A percentile compares a stretch with the other conserved stretches of the same genome.
These are phyloP conservation scores for Luffia ferchaultella DNA, from an alignment of 2,888 invertebrate genomes.

Conservation along the genomic window DNA sequence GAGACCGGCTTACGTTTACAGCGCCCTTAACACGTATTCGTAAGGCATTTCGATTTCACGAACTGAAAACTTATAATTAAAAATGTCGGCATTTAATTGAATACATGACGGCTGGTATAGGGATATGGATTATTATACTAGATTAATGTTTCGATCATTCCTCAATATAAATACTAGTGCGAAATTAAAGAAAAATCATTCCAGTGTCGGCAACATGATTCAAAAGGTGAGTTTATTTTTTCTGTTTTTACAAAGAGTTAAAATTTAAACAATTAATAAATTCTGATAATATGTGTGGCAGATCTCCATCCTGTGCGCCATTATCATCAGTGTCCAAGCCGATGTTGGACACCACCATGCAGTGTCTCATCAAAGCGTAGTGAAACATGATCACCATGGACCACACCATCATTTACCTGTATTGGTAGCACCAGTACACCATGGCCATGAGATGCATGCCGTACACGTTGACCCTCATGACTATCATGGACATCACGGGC, in stretches of 20 bases:
- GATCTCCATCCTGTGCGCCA: conserved; percentile 1
- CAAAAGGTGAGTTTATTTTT: not conserved
- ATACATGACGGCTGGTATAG: not conserved
- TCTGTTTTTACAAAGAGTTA: too few relatives aligned
- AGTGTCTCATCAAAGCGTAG: conserved; percentile 4
- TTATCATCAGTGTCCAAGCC: conserved; percentile 1
- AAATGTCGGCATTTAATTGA: not conserved
- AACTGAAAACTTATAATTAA: not conserved
- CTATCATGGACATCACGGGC: conserved; percentile 19
- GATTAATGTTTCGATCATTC: not conserved
- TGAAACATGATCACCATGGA: conserved; percentile 4
- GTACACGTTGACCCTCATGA: not conserved
- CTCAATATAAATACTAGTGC: not conserved
- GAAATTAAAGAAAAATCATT: not conserved
- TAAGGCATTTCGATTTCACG: not conserved
- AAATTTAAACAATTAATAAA: too few relatives aligned
- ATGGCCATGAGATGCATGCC: not conserved
- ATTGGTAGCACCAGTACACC: conserved; percentile 5
- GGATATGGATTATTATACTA: not conserved
- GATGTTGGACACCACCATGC: conserved; percentile 3
- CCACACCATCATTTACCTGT: not conserved
- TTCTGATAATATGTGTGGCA: not conserved
- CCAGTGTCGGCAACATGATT: not conserved
- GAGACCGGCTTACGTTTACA: not conserved
- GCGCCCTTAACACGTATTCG: not conserved